Base-by-base conservation (phyloP, 2,888 invertebrate genomes). In the Apomyelois bistriatella region DNA sequence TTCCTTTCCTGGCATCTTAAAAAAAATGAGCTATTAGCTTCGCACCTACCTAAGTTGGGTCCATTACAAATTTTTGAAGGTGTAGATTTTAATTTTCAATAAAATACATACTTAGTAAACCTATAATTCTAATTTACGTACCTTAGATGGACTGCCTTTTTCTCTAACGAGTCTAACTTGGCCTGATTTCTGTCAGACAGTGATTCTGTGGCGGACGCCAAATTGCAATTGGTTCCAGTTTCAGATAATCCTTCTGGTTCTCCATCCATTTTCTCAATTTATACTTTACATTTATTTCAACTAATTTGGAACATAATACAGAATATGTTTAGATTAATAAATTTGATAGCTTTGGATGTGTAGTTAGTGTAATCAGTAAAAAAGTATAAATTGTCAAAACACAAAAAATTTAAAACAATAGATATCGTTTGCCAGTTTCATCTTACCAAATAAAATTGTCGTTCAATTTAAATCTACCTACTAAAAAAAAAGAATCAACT, bases 71-170 rank as follows among this genome's bases (percentile, higher is more conserved):
- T n/a, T n/a, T n/a, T n/a, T n/a, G n/a, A n/a, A n/a, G n/a, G n/a
- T n/a, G n/a, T n/a, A n/a, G n/a, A n/a, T n/a, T n/a, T n/a, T n/a
- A n/a, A n/a, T n/a, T n/a, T n/a, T n/a, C n/a, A n/a, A n/a, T n/a
- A n/a, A n/a, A 48, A 48, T n/a, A 9, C 43, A 38, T 13, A 15
- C 12, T 15, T 15, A 15, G 15, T 13, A 15, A 15, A 9, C 13
- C 1, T 15, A 9, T 1, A 5, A 7, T 15, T 15, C 1, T 15
- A 3, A 4, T 9, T n/a, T 38, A 68, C 53, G 30, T 48, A 84
- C 89, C 89, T 83, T 60, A 90, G 65, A 62, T 90, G 89, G 48
- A 87, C 82, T 55, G 90, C 89, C 70, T 90, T 90, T 68, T 89
- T 90, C 60, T 89, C 89, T 56, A 89, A 68, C 16, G 87, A 79